phyloP scores from a whole-genome alignment of 1,140 invertebrate species.

The Polypedilum pembai region DNA sequence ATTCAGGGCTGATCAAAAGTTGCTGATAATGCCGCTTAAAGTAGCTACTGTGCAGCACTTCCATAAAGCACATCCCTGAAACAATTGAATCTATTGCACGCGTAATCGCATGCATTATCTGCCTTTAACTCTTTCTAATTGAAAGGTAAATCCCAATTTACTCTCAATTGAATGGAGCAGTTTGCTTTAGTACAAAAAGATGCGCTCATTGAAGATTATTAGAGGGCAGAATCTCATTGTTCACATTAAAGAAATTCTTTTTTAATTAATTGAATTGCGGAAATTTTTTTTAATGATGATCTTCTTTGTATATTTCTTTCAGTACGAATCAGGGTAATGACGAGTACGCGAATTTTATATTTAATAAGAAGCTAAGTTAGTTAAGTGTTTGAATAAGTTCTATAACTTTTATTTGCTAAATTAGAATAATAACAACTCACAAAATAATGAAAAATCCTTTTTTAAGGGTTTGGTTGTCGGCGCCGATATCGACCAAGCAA shows the following conservation, averaged over 20 bases:
- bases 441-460: too few relatives aligned
- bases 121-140: not conserved
- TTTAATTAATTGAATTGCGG: not conserved
- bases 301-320: not conserved
- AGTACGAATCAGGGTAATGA: too few relatives aligned
- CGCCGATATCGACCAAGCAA: too few relatives aligned
- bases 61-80: slow-evolving; percentile 7
- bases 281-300: not conserved
- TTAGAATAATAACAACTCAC: too few relatives aligned
- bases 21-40: not conserved
- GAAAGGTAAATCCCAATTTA: not conserved
- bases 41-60: not conserved
- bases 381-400: too few relatives aligned
- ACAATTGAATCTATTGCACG: slow-evolving; percentile 15
- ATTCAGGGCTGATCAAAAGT: not conserved
- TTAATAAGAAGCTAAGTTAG: too few relatives aligned
- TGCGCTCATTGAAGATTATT: not conserved
- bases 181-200: not conserved
- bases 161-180: not conserved
- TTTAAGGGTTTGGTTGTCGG: too few relatives aligned
- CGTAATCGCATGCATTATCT: slow-evolving; percentile 3
- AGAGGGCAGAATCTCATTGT: not conserved
- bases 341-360: too few relatives aligned
- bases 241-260: not conserved
- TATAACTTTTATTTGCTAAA: too few relatives aligned